A percentile compares a stretch with the other conserved stretches of the same genome.
phyloP scores from a whole-genome alignment of 2,113 vertebrate genomes.

The Mohoua ochrocephala region DNA sequence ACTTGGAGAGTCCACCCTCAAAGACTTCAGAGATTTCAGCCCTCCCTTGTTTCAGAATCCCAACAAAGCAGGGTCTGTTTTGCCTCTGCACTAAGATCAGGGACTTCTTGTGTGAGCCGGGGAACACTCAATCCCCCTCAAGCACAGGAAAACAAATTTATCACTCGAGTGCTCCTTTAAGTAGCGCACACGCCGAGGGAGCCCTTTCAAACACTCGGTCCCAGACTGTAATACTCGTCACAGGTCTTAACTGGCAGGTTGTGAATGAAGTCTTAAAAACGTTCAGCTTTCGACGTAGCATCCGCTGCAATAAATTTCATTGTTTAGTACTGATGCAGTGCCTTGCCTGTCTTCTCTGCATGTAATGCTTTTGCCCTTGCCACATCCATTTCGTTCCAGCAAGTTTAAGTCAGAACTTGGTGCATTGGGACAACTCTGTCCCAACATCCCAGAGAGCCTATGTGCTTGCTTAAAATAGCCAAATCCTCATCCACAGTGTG shows the following conservation, averaged over 20 bases:
- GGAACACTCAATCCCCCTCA: background rate
- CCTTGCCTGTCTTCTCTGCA: background rate
- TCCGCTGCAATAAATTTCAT: background rate
- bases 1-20: background rate
- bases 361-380: background rate
- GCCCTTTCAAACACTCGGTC: background rate
- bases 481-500: background rate
- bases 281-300: background rate
- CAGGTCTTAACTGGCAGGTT: background rate
- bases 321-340: background rate
- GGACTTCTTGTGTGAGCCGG: background rate
- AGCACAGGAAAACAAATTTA: conserved; percentile 24
- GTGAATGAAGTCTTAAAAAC: background rate
- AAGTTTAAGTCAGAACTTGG: background rate
- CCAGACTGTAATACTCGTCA: background rate
- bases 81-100: background rate
- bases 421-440: background rate
- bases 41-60: background rate
- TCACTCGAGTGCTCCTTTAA: background rate
- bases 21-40: background rate
- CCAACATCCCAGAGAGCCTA: background rate
- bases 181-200: background rate
- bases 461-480: background rate
- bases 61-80: background rate
- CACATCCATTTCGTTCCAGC: background rate